Evolutionary conservation across 1,140 invertebrate species (phyloP), one percentile per base, ranked within the genome.

Genomic region (Zaprionus davidi): DNA sequence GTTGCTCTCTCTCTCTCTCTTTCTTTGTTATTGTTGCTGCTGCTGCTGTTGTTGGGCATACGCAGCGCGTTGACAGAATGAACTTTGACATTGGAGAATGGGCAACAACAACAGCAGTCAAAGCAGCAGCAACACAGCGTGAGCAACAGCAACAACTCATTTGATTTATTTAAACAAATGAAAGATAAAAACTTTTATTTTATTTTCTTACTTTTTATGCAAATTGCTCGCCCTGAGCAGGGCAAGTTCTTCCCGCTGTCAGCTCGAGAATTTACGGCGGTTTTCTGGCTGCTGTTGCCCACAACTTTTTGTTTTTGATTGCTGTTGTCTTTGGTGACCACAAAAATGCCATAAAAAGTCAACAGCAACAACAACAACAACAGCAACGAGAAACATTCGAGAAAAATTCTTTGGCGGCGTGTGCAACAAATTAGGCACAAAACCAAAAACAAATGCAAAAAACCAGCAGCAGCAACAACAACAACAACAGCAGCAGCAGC

Each of bases 391-490:
- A 71, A 57, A 78, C 70, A 69, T 34, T 41, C 36, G 44, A 26
- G 53, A 53, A 58, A 70, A 76, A 66, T 60, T 74, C 72, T 82
- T 46, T 82, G 64, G 68, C 83, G 76, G 74, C 73, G 76, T 76
- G 73, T 76, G 73, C 79, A 77, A 88, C 77, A 88, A 87, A 87
- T 87, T 87, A 88, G 83, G 80, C 83, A 80, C 83, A 80, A 64
- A 67, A 67, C 81, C 81, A 85, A 84, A 84, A 80, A 66, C 67
- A 68, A 75, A 88, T 72, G 74, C 77, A 81, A 83, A 81, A 60
- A 49, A 12, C 13, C 28, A 64, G 12, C 20, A 24, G 26, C 59
- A 62, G 9, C 41, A 53, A 5, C 20, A n/a, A n/a, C 59, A 62
- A n/a, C 26, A 53, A n/a, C 63, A 65, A 7, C 58, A 59, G 26